These are phyloP conservation scores for Micromys minutus DNA, from an alignment of 2,113 vertebrate genomes.

Conservation along the genomic window DNA sequence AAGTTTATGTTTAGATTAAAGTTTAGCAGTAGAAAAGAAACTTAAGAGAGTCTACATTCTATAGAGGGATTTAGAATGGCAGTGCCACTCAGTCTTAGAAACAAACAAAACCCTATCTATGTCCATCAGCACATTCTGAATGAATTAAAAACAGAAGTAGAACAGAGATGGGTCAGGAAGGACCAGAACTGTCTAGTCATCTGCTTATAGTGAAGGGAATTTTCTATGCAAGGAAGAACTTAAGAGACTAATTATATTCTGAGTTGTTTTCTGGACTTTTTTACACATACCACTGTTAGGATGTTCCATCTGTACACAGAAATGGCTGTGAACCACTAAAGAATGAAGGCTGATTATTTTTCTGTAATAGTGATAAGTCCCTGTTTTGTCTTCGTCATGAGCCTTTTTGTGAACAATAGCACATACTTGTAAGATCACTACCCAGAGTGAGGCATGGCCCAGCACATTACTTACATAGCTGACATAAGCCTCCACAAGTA, in stretches of 20 bases:
- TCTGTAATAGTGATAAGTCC: not conserved
- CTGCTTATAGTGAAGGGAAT: conserved; percentile 18
- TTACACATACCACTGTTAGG: not conserved
- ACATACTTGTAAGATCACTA: conserved; percentile 38
- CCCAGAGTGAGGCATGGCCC: not conserved
- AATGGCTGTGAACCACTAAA: not conserved
- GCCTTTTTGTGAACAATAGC: conserved; percentile 15
- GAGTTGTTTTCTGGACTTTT: conserved; percentile 39
- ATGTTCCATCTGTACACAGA: conserved; percentile 3
- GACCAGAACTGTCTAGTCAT: conserved; percentile 32
- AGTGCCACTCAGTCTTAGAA: conserved; percentile 65
- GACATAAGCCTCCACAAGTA: not conserved
- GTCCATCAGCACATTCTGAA: conserved; percentile 32
- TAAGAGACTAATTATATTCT: conserved; percentile 47
- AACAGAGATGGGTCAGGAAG: conserved; percentile 39
- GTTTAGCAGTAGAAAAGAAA: conserved; percentile 4
- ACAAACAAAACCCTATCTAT: not conserved
- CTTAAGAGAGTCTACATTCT: not conserved
- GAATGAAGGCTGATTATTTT: not conserved
- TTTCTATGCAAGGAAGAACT: conserved; percentile 28
- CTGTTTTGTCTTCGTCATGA: not conserved
- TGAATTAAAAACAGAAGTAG: conserved; percentile 60
- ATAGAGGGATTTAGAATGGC: conserved; percentile 55
- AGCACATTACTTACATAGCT: conserved; percentile 9
- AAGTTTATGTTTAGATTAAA: conserved; percentile 43